phyloP scores from a whole-genome alignment of 2,888 invertebrate genomes.

The Cistogaster globosa region DNA sequence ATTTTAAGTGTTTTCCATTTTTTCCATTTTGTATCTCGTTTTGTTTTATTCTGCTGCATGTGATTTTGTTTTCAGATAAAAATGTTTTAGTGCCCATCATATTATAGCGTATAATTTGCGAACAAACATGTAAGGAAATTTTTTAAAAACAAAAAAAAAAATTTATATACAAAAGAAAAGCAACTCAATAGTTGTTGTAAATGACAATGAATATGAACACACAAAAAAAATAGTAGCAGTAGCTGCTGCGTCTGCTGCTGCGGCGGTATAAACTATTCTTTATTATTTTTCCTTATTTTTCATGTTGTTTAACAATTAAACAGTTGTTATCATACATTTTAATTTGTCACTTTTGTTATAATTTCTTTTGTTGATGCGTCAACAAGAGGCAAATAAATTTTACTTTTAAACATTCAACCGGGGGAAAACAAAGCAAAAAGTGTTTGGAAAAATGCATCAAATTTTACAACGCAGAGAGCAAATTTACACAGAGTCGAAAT shows the following conservation, averaged over 20 bases:
- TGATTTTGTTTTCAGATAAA: constrained; percentile 10
- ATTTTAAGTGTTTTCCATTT: constrained; percentile 57
- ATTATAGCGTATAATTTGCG: constrained; percentile 57
- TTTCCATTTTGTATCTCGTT: constrained; percentile 36
- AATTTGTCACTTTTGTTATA: constrained; percentile 60
- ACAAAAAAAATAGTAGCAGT: neutral
- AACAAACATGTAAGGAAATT: constrained; percentile 42
- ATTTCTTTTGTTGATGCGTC: constrained; percentile 17
- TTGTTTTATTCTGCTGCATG: constrained; percentile 5
- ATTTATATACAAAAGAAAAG: neutral
- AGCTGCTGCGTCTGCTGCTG: neutral
- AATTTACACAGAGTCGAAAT: no score
- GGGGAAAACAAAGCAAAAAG: neutral
- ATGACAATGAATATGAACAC: constrained; percentile 15
- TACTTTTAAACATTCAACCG: constrained; percentile 1
- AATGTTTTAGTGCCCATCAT: constrained; percentile 35
- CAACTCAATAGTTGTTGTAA: constrained; percentile 19
- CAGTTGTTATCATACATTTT: constrained; percentile 47
- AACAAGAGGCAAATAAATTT: constrained; percentile 35
- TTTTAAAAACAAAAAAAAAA: neutral
- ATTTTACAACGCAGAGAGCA: no score
- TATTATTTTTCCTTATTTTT: constrained; percentile 33
- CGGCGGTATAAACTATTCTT: constrained; percentile 16
- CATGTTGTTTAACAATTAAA: constrained; percentile 45
- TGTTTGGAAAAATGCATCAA: no score